These are phyloP conservation scores for Plusia festucae DNA, from an alignment of 2,888 invertebrate species.

Conservation along the genomic window DNA sequence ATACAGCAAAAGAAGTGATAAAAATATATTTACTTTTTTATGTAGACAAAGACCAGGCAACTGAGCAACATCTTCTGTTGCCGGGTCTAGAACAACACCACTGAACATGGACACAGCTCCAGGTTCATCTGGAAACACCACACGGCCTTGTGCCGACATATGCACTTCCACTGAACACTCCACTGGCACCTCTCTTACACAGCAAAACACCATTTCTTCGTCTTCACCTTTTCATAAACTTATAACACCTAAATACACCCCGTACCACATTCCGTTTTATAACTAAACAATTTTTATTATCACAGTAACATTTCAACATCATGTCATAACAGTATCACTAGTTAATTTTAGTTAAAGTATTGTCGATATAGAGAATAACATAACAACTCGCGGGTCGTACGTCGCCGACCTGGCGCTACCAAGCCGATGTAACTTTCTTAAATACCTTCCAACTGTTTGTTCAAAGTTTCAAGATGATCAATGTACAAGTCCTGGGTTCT, in stretches of 20 bases:
- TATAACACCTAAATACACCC: constrained; percentile 85
- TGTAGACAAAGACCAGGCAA: constrained; percentile 63
- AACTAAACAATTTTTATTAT: constrained; percentile 77
- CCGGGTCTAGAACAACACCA: constrained; percentile 63
- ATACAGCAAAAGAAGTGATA: constrained; percentile 75
- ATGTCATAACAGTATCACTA: constrained; percentile 83
- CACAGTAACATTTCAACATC: constrained; percentile 78
- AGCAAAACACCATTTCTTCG: constrained; percentile 77
- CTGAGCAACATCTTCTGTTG: constrained; percentile 60
- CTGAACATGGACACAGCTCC: constrained; percentile 76
- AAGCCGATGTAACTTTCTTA: constrained; percentile 86
- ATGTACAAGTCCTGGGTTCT: constrained; percentile 93
- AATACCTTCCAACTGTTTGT: constrained; percentile 94
- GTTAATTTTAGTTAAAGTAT: constrained; percentile 87
- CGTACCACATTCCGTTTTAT: constrained; percentile 78
- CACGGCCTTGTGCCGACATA: constrained; percentile 59
- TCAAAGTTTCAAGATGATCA: constrained; percentile 93
- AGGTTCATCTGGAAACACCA: constrained; percentile 69
- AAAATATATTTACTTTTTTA: constrained; percentile 86
- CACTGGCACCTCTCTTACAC: constrained; percentile 75
- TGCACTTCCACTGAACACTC: constrained; percentile 77
- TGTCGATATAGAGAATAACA: constrained; percentile 85
- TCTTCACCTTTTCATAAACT: constrained; percentile 74
- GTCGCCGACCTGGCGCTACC: constrained; percentile 84
- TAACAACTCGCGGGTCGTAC: constrained; percentile 78